These are phyloP conservation scores for Scaeva pyrastri DNA, from an alignment of 2,888 invertebrate genomes.

Conservation along the genomic window DNA sequence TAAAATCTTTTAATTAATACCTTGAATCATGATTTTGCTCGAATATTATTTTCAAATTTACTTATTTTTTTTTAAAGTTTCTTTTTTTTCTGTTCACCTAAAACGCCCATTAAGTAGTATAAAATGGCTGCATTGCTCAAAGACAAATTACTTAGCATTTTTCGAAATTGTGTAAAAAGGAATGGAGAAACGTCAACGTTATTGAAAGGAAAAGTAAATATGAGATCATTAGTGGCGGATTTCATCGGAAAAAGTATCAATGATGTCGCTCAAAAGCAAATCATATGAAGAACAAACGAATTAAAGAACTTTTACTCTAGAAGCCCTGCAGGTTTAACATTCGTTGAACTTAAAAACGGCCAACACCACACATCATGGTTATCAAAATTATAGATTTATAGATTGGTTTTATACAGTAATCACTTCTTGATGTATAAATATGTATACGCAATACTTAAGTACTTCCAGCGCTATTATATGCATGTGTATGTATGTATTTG, in stretches of 20 bases:
- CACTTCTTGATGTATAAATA: constrained; percentile 37
- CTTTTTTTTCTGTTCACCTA: too few relatives aligned
- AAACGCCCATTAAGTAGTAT: too few relatives aligned
- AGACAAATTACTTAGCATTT: too few relatives aligned
- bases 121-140: too few relatives aligned
- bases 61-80: too few relatives aligned
- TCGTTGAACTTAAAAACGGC: constrained; percentile 72
- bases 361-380: constrained; percentile 60
- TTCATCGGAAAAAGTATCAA: not conserved
- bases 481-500: not conserved
- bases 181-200: not conserved
- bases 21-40: too few relatives aligned
- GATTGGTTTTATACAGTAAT: constrained; percentile 64
- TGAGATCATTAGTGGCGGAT: not conserved
- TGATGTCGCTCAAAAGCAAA: not conserved
- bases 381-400: constrained; percentile 71
- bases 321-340: constrained; percentile 64
- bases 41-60: too few relatives aligned
- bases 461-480: not conserved
- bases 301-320: constrained; percentile 28
- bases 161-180: too few relatives aligned
- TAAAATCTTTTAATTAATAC: too few relatives aligned
- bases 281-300: not conserved
- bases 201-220: constrained; percentile 20
- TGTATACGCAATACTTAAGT: not conserved